These are phyloP conservation scores for Seriola dumerili DNA, from an alignment of 2,113 vertebrate genomes.

Conservation along the genomic window DNA sequence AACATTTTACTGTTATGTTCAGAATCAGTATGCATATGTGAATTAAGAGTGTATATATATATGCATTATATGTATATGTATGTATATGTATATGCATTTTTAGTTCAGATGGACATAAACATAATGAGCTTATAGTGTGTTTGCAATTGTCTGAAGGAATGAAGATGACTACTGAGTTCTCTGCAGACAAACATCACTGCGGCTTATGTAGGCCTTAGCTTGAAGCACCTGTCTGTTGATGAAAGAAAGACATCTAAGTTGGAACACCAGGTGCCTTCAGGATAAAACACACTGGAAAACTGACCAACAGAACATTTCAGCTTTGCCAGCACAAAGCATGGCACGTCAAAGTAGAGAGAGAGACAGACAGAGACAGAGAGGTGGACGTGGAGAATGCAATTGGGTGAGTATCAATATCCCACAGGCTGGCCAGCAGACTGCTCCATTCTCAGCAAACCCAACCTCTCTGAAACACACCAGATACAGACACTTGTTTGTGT, in stretches of 20 bases:
- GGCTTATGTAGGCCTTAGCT: background rate
- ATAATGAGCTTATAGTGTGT: no score
- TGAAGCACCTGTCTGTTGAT: background rate
- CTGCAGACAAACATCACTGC: background rate
- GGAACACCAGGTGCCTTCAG: background rate
- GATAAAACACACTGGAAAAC: background rate
- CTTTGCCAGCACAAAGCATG: background rate
- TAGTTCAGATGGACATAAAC: no score
- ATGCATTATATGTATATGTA: no score
- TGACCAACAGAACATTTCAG: background rate
- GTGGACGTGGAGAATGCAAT: background rate
- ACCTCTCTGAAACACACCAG: constrained; percentile 41
- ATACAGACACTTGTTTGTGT: constrained; percentile 20
- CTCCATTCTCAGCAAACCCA: constrained; percentile 42
- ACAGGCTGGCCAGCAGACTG: constrained; percentile 23
- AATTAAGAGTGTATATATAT: no score
- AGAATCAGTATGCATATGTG: no score
- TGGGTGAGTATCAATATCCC: constrained; percentile 16
- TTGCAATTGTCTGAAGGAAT: no score
- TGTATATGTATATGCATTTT: no score
- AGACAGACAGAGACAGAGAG: constrained; percentile 3
- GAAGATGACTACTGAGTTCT: no score
- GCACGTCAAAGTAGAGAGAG: background rate
- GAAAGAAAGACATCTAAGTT: background rate
- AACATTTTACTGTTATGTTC: no score